phyloP scores from a whole-genome alignment of 2,113 vertebrate genomes.

The Hippopotamus amphibius region DNA sequence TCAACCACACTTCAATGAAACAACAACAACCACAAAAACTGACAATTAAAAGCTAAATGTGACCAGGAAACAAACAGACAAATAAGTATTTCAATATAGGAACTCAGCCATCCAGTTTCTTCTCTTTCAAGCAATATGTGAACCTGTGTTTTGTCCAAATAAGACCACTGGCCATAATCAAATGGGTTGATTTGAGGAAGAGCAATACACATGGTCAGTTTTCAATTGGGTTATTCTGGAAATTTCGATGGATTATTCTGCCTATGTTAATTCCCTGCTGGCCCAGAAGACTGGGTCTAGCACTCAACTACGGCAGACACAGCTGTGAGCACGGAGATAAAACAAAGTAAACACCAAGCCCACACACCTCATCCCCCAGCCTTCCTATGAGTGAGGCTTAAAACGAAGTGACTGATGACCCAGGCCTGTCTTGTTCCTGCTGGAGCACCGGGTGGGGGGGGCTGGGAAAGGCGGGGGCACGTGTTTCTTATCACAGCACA shows the following conservation, averaged over 20 bases:
- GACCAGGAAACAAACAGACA: background rate
- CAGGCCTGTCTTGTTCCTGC: background rate
- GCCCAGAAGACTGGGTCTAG: background rate
- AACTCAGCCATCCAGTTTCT: background rate
- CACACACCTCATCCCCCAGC: background rate
- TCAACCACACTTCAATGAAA: background rate
- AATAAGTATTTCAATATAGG: too few species aligned
- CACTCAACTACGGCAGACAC: too few species aligned
- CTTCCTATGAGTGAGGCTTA: background rate
- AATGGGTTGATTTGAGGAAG: background rate
- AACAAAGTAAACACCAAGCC: too few species aligned
- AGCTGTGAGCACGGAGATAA: background rate
- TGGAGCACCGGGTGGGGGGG: rapidly evolving
- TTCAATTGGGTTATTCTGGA: background rate
- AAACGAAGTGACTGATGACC: rapidly evolving
- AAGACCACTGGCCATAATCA: background rate
- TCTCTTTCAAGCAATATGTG: background rate
- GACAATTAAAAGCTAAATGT: too few species aligned
- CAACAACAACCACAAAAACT: background rate
- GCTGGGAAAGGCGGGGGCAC: background rate
- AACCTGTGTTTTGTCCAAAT: background rate
- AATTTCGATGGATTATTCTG: background rate
- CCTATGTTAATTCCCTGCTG: background rate
- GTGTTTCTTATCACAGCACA: background rate
- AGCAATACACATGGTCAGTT: background rate